Base-by-base conservation (phyloP, 2,113 vertebrate species). In the human region DNA sequence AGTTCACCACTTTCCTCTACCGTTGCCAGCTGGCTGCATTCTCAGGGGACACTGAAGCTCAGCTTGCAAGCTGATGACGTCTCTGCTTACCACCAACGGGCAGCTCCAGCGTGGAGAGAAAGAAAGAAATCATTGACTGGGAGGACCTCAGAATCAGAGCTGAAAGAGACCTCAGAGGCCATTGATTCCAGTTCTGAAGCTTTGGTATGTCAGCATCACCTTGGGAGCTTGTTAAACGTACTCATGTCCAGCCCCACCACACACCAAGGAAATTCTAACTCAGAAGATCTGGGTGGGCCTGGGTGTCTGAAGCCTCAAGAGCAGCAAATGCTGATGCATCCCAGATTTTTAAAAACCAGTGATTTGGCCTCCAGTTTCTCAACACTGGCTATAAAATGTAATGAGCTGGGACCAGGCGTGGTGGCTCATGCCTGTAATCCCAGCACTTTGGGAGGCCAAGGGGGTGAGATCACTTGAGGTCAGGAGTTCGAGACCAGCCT, bases 21-120 rank as follows among this genome's bases (percentile, higher is more conserved):
- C 0, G 16, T 32, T 90, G 80, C 88, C 96, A 96, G 95, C 94
- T 96, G 95, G 92, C 90, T 78, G 43, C 66, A 66, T 78, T 96
- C 96, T 93, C 64, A 6, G 88, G 86, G n/a, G 90, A 95, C 88
- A 79, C 57, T 89, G 96, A 78, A 72, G 92, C 90, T 83, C 68
- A 79, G 59, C 78, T 94, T 55, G 90, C 66, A 86, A 80, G 85
- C 94, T 85, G 66, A 81, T 88, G 92, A 81, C 5, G 9, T 79
- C 55, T 94, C 87, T 92, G 55, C 32, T 83, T 22, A 84, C 83
- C 8, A 16, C 57, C 79, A 70, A 87, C 5, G 18, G 45, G 76
- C 2, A 9, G 30, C 52, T 76, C 75, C 76, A 57, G 81, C 32
- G 8, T 35, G 16, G 8, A 32, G 52, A 83, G 59, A 52, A 94